A percentile compares a stretch with the other conserved stretches of the same genome.
phyloP scores from a whole-genome alignment of 1,140 invertebrate genomes.

The Ceratosolen fusciceps region DNA sequence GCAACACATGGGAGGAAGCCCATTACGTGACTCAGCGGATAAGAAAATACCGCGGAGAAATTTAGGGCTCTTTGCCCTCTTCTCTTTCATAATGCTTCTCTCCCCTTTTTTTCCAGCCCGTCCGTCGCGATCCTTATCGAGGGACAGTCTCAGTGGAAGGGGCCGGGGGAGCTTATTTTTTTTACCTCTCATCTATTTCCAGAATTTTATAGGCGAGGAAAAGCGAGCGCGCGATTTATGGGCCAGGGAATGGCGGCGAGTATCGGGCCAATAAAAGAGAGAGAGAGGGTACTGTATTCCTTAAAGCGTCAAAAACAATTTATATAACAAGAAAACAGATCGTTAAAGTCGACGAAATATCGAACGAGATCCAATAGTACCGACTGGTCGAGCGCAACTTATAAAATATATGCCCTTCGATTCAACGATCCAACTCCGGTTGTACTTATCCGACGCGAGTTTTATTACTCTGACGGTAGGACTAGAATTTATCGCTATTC shows the following conservation, averaged over 20 bases:
- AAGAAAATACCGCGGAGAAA: slow-evolving; percentile 38
- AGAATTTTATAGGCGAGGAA: neutral
- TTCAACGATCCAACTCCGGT: too few relatives aligned
- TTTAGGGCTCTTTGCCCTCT: slow-evolving; percentile 16
- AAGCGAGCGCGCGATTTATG: neutral
- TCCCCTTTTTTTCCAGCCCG: neutral
- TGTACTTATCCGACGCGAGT: too few relatives aligned
- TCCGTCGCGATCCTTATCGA: neutral
- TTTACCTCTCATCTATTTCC: neutral
- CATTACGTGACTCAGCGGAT: slow-evolving; percentile 41
- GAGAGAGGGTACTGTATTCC: neutral
- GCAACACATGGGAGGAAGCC: neutral
- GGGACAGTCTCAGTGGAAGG: neutral
- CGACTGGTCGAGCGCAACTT: too few relatives aligned
- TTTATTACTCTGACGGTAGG: too few relatives aligned
- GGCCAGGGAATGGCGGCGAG: neutral
- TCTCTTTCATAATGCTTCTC: slow-evolving; percentile 9
- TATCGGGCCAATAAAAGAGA: neutral
- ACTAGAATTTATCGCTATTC: too few relatives aligned
- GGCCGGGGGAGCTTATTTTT: too few relatives aligned
- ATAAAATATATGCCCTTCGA: too few relatives aligned
- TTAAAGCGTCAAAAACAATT: neutral
- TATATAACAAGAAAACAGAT: neutral
- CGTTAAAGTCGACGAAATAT: too few relatives aligned
- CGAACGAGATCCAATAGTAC: too few relatives aligned